Conservation (phyloP, 2,888 invertebrate genomes). For the Metopia argyrocephala region DNA sequence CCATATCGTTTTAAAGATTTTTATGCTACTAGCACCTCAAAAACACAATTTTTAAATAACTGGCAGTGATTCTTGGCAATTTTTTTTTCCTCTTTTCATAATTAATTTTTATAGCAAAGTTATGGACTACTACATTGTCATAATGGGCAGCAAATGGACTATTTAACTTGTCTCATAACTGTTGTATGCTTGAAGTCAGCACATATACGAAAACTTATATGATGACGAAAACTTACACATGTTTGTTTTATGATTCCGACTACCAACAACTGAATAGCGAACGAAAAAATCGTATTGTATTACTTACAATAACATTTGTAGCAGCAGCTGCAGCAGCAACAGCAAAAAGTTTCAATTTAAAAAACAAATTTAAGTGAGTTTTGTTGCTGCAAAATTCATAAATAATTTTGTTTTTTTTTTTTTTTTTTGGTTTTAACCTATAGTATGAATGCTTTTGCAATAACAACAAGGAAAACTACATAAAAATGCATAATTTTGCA, state of each 20-base stretch:
- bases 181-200: too few species aligned
- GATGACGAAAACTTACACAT: too few species aligned
- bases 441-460: constrained; percentile 8
- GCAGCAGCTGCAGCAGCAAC: not conserved
- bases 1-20: too few species aligned
- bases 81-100: constrained; percentile 49
- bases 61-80: too few species aligned
- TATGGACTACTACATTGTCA: constrained; percentile 60
- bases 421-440: too few species aligned
- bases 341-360: constrained; percentile 42
- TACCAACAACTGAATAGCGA: too few species aligned
- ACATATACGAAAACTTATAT: too few species aligned
- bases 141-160: constrained; percentile 57
- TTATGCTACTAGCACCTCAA: too few species aligned
- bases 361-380: constrained; percentile 55
- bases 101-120: constrained; percentile 62
- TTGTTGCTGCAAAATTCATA: constrained; percentile 22
- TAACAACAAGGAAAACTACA: not conserved
- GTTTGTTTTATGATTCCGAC: too few species aligned
- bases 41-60: too few species aligned
- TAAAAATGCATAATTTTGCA: constrained; percentile 40
- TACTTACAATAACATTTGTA: not conserved
- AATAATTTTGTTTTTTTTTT: constrained; percentile 8
- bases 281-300: too few species aligned
- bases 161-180: constrained; percentile 57